Evolutionary conservation across 1,140 invertebrate genomes (phyloP), one percentile per base, ranked within the genome.

Genomic region (Leptinotarsa defecta): DNA sequence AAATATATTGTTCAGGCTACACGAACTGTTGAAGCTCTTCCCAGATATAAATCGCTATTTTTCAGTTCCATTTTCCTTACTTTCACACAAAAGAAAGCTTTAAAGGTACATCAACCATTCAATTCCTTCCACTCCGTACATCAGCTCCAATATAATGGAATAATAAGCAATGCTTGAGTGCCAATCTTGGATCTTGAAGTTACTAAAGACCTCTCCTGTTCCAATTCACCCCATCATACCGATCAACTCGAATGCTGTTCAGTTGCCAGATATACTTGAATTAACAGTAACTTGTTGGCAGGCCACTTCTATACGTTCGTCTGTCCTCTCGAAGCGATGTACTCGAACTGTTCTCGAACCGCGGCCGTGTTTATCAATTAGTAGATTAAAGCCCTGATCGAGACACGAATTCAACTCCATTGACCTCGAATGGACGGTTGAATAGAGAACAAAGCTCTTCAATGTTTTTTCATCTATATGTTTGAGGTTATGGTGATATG

Each of bases 211-310:
- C 52, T 19, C 52, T 57, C 2, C 15, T 57, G 4, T 57, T 57
- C 17, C 17, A 57, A 57, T 57, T n/a, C 52, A 57, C 52, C 52
- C 52, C n/a, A 19, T 57, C 15, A 57, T 57, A 57, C 52, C 52
- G 52, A 57, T 17, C 52, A 57, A 57, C n/a, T 57, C 4, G 52
- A 57, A 57, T 17, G 17, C 52, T 57, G 52, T 57, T 57, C 52
- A 57, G 52, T n/a, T 57, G 52, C 15, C 52, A 57, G 13, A 57
- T 57, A 57, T n/a, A 57, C 52, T 57, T 57, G 52, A 57, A 57
- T 57, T 57, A 57, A 57, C 52, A 57, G 52, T 57, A 17, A 57
- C 52, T 57, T 57, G 52, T 57, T 57, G 52, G 52, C n/a, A 17
- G 52, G 52, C 15, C 52, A 57, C 52, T 57, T 57, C 52, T n/a